These are phyloP conservation scores for Melitaea athalia DNA, from an alignment of 2,888 invertebrate species.

Conservation along the genomic window DNA sequence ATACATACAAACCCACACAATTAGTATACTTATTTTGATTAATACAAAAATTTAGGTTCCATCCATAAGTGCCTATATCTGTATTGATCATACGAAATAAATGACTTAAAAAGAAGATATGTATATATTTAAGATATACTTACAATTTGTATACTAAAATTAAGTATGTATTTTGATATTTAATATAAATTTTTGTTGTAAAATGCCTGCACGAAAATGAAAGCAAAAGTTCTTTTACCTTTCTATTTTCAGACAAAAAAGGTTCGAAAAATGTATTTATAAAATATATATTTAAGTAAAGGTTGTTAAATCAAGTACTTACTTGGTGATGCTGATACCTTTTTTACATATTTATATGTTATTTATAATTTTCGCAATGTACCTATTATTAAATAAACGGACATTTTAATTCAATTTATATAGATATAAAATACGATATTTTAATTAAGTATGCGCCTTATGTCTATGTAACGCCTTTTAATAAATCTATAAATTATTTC, in stretches of 20 bases:
- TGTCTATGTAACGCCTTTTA: slow-evolving; percentile 20
- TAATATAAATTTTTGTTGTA: neutral
- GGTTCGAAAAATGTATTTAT: too few species aligned
- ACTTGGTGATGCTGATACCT: neutral
- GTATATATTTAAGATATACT: slow-evolving; percentile 10
- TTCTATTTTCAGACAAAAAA: too few species aligned
- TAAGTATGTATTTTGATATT: slow-evolving; percentile 22
- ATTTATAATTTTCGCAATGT: neutral
- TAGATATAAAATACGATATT: slow-evolving; percentile 3
- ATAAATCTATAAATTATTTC: slow-evolving; percentile 40
- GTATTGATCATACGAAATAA: neutral
- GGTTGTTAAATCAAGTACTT: neutral
- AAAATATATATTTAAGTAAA: too few species aligned
- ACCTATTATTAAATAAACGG: neutral
- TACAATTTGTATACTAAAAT: slow-evolving; percentile 24
- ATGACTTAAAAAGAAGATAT: neutral
- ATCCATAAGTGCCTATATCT: slow-evolving; percentile 10
- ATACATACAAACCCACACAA: too few species aligned
- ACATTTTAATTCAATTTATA: slow-evolving; percentile 2
- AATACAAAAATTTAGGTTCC: neutral
- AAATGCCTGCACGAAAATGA: too few species aligned
- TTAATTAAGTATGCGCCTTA: slow-evolving; percentile 18
- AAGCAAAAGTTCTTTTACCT: too few species aligned
- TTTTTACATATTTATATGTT: neutral
- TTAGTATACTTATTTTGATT: too few species aligned